Conservation (phyloP, 1,140 invertebrate genomes). For the Pachyrhynchus sulphureomaculatus region DNA sequence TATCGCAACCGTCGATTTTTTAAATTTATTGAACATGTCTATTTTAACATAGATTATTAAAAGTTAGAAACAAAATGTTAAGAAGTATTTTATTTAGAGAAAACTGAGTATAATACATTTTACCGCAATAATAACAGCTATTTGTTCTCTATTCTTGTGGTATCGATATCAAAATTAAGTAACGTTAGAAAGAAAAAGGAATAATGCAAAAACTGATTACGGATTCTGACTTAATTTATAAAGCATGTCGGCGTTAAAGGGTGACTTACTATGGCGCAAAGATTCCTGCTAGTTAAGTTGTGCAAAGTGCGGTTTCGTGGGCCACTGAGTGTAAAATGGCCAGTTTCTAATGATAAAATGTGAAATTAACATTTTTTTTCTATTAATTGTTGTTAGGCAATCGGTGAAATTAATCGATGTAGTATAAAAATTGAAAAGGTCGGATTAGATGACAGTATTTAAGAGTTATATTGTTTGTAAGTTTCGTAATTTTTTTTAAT, state of each 20-base stretch:
- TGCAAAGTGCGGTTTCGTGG: constrained; percentile 10
- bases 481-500: too few relatives aligned
- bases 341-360: neutral
- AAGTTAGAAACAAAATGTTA: too few relatives aligned
- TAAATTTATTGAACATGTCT: neutral
- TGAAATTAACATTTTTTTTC: neutral
- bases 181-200: neutral
- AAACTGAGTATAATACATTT: too few relatives aligned
- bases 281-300: constrained; percentile 4
- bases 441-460: neutral
- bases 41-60: too few relatives aligned
- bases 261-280: constrained; percentile 8
- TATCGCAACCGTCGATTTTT: too few relatives aligned
- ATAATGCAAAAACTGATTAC: too few relatives aligned
- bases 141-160: too few relatives aligned
- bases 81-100: too few relatives aligned
- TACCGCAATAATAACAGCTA: too few relatives aligned
- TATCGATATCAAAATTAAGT: neutral
- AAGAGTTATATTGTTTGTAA: neutral
- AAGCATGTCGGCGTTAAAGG: neutral
- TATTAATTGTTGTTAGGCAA: neutral
- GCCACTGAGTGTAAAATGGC: neutral
- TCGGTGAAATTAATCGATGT: neutral
- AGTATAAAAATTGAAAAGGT: constrained; percentile 7
- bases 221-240: neutral